Evolutionary conservation across 2,113 vertebrate genomes (phyloP), one percentile per base, ranked within the genome.

Genomic region (Beaufortia kweichowensis): DNA sequence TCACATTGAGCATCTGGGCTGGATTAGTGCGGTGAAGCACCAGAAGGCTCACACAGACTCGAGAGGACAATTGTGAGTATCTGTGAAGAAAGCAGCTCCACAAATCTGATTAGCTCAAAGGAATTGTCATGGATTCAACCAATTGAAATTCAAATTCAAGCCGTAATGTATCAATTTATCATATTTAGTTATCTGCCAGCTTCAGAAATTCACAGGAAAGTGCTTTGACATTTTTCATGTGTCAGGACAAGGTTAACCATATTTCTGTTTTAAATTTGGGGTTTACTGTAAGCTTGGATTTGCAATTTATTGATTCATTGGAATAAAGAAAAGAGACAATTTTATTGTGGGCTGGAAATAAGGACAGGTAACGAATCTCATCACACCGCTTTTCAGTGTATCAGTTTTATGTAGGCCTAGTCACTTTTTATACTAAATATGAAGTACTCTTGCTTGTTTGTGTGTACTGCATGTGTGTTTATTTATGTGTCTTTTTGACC

Each of bases 401-500:
- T 56, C 85, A 43, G 78, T 88, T 78, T 88, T 63, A 43, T 21
- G 48, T 63, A 24, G 59, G 57, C 14, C 29, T 53, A 85, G 86
- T 79, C 79, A 69, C 19, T 80, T 82, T 73, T 48, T n/a, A 68
- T 12, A 73, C 71, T 79, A 78, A 85, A 79, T 67, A 77, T 75
- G 87, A 84, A 86, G 80, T 81, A 69, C 80, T 80, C 67, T 87
- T 87, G 81, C 84, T 85, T 67, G 87, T 89, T 53, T 48, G 86
- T 87, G 87, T 88, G 85, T 91, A 88, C 90, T 87, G 66, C 83
- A 68, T 84, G 70, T 76, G 41, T 33, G 56, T 82, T 83, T 83
- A 83, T 83, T 79, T 80, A 72, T 83, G 74, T 83, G 75, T 82
- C 55, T 73, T 63, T n/a, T 60, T 29, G 23, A 73, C 75, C 5